A percentile compares a stretch with the other conserved stretches of the same genome.
phyloP scores from a whole-genome alignment of 92 coral and sea anemone genomes.

The Phymanthus crucifer region DNA sequence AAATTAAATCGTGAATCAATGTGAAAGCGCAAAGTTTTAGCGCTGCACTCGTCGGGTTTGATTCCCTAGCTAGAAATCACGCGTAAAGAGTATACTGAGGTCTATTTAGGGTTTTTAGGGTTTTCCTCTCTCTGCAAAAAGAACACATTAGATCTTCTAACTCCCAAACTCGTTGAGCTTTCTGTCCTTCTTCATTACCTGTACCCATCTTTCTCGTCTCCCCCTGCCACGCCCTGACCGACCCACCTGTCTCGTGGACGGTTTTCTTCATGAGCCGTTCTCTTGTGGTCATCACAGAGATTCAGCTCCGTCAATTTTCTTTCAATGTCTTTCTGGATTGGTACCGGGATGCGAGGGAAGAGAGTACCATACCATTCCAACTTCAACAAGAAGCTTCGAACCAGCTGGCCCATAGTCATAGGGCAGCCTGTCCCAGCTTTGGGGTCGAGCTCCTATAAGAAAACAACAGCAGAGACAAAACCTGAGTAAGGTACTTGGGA shows the following conservation, averaged over 20 bases:
- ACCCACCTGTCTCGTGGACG: constrained; percentile 33
- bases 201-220: neutral
- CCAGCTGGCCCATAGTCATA: constrained; percentile 95
- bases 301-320: constrained; percentile 60
- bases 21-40: too few relatives aligned
- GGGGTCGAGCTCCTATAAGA: constrained; percentile 82
- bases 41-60: too few relatives aligned
- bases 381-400: constrained; percentile 91
- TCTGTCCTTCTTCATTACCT: neutral
- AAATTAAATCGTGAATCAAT: too few relatives aligned
- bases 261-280: constrained; percentile 79
- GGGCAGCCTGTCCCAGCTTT: constrained; percentile 97
- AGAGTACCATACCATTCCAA: constrained; percentile 97
- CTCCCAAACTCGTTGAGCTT: too few relatives aligned
- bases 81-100: too few relatives aligned
- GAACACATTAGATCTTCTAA: too few relatives aligned
- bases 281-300: constrained; percentile 92
- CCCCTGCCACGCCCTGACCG: neutral
- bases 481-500: neutral
- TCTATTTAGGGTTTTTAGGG: too few relatives aligned
- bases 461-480: neutral
- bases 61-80: too few relatives aligned
- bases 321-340: constrained; percentile 85
- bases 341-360: constrained; percentile 98
- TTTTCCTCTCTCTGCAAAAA: too few relatives aligned